A percentile compares a stretch with the other conserved stretches of the same genome.
phyloP scores from a whole-genome alignment of 2,888 invertebrate genomes.

The Sisyra nigra region DNA sequence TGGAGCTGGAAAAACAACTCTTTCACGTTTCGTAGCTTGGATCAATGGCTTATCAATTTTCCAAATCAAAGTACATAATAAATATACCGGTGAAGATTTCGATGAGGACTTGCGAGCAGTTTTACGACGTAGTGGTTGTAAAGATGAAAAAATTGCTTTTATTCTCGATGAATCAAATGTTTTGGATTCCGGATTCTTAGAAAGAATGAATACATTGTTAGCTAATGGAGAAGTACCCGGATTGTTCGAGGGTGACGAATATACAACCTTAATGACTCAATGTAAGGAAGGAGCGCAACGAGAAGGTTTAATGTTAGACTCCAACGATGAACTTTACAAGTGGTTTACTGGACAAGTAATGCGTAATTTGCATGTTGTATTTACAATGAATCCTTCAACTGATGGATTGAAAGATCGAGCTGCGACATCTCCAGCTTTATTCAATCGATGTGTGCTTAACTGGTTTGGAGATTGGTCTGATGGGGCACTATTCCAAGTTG shows the following conservation, averaged over 20 bases:
- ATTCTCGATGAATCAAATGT: conserved; percentile 99
- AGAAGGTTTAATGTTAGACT: conserved; percentile 96
- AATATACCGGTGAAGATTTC: conserved; percentile 96
- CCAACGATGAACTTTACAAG: conserved; percentile 96
- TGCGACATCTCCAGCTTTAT: conserved; percentile 95
- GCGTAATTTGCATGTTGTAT: conserved; percentile 98
- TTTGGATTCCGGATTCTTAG: conserved; percentile 94
- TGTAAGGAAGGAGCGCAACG: conserved; percentile 98
- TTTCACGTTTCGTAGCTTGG: conserved; percentile 99
- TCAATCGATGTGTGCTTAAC: conserved; percentile 97
- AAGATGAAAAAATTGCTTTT: conserved; percentile 97
- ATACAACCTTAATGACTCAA: conserved; percentile 97
- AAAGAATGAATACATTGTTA: conserved; percentile 95
- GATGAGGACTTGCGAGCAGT: conserved; percentile 94
- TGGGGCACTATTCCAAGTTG: conserved; percentile 86
- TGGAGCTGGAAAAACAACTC: conserved; percentile 97
- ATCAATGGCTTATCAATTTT: conserved; percentile 98
- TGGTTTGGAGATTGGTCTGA: conserved; percentile 99
- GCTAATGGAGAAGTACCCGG: conserved; percentile 98
- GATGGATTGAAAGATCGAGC: conserved; percentile 97
- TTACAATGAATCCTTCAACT: conserved; percentile 99
- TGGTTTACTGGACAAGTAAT: conserved; percentile 99
- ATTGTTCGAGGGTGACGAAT: conserved; percentile 92
- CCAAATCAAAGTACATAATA: conserved; percentile 98
- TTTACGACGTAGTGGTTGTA: conserved; percentile 70